Conservation (phyloP, 2,888 invertebrate species). For the Noctua janthe region DNA sequence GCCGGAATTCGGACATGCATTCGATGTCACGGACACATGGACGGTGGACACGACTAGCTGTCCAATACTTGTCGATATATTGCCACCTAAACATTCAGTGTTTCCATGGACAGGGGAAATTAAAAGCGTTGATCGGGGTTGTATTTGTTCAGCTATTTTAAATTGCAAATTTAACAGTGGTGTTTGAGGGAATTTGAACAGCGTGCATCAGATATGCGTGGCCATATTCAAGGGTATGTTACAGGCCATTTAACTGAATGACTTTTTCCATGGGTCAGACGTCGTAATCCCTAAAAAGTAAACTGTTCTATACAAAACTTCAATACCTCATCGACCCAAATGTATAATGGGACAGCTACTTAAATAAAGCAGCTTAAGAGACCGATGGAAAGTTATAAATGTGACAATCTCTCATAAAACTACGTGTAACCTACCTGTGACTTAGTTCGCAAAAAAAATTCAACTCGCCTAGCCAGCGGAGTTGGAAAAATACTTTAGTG, state of each 20-base stretch:
- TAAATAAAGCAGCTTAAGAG: neutral
- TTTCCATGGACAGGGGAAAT: neutral
- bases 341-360: neutral
- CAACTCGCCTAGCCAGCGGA: neutral
- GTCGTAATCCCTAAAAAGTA: too few species aligned
- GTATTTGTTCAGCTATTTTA: neutral
- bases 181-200: too few species aligned
- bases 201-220: too few species aligned
- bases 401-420: neutral
- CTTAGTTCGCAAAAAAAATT: neutral
- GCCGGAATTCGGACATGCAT: slow-evolving; percentile 32
- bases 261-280: too few species aligned
- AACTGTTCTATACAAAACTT: neutral
- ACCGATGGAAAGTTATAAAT: neutral
- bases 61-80: slow-evolving; percentile 38
- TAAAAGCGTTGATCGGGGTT: neutral
- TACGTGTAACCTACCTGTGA: neutral
- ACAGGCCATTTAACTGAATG: too few species aligned
- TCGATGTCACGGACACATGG: slow-evolving; percentile 23
- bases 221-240: too few species aligned
- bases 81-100: slow-evolving; percentile 7
- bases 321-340: neutral
- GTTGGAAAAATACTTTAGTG: neutral
- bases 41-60: slow-evolving; percentile 3
- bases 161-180: neutral